Percentiles rank a stretch among this genome's conserved stretches.
Evolutionary conservation across 2,113 vertebrate species (phyloP).

Genomic region (Paramormyrops kingsleyae): DNA sequence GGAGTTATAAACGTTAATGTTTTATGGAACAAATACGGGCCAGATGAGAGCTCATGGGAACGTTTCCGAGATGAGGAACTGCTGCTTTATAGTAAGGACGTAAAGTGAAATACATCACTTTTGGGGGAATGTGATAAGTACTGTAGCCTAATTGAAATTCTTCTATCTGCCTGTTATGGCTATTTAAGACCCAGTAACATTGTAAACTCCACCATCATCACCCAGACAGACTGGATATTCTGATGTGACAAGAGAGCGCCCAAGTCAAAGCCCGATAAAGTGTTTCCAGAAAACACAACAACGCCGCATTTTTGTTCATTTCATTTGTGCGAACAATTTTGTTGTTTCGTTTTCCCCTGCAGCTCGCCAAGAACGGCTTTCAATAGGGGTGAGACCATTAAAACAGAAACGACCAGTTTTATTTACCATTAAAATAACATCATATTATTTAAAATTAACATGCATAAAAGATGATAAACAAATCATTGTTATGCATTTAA

Average conservation of each 20-base stretch:
- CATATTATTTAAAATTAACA: background rate
- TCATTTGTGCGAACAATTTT: background rate
- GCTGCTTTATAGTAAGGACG: background rate
- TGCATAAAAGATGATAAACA: background rate
- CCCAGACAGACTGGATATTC: background rate
- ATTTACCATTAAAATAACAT: background rate
- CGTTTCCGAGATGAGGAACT: background rate
- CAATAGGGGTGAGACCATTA: background rate
- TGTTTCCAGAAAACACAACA: background rate
- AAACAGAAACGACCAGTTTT: background rate
- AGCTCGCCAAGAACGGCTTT: background rate
- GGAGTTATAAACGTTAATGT: conserved; percentile 2
- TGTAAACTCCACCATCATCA: background rate
- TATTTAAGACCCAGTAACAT: background rate
- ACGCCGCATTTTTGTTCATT: background rate
- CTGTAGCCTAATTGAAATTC: background rate
- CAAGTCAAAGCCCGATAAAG: background rate
- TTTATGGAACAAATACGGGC: conserved; percentile 12
- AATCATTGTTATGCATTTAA: background rate
- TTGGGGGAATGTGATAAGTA: background rate
- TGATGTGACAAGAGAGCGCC: background rate
- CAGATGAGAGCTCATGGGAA: background rate
- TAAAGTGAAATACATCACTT: background rate
- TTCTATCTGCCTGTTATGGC: background rate
- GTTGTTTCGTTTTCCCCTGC: background rate